Evolutionary conservation across 2,797 vertebrate genomes (phyloP).

Genomic region (Chaetodon trifasciatus): DNA sequence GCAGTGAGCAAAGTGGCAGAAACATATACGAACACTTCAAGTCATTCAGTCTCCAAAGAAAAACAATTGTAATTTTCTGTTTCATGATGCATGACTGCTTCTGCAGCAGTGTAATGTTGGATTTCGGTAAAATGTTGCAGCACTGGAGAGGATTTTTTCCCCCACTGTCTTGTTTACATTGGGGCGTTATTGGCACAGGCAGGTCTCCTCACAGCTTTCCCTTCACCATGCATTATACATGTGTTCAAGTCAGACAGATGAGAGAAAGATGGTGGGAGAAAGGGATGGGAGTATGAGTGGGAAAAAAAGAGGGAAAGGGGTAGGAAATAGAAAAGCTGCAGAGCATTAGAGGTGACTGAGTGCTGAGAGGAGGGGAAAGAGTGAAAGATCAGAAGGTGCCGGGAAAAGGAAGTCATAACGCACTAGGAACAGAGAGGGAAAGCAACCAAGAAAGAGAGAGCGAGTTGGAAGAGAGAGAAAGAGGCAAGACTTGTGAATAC

Average conservation of each 20-base stretch:
- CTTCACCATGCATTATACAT: slow-evolving; percentile 85
- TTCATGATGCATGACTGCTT: slow-evolving; percentile 12
- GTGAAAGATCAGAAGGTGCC: slow-evolving; percentile 38
- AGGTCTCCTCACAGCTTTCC: slow-evolving; percentile 73
- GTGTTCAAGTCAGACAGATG: slow-evolving; percentile 73
- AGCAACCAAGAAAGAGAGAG: slow-evolving; percentile 10
- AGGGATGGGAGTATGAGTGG: slow-evolving; percentile 40
- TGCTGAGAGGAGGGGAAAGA: slow-evolving; percentile 10
- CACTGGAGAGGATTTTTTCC: slow-evolving; percentile 13
- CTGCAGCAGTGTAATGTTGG: not conserved
- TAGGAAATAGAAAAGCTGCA: slow-evolving; percentile 50
- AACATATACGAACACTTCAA: slow-evolving; percentile 56
- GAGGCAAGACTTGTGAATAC: slow-evolving; percentile 35
- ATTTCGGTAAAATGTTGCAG: slow-evolving; percentile 18
- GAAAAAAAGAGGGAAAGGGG: slow-evolving; percentile 17
- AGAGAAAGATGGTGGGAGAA: slow-evolving; percentile 66
- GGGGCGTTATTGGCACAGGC: slow-evolving; percentile 80
- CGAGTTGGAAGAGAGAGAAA: slow-evolving; percentile 3
- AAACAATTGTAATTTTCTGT: slow-evolving; percentile 21
- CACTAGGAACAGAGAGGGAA: not conserved
- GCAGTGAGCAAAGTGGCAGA: slow-evolving; percentile 28
- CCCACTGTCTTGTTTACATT: slow-evolving; percentile 76
- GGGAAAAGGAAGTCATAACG: slow-evolving; percentile 31
- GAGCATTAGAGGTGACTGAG: slow-evolving; percentile 51
- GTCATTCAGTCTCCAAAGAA: slow-evolving; percentile 41